Conservation (phyloP, 1,140 invertebrate species). For the Pseudobourletiella spinata region DNA sequence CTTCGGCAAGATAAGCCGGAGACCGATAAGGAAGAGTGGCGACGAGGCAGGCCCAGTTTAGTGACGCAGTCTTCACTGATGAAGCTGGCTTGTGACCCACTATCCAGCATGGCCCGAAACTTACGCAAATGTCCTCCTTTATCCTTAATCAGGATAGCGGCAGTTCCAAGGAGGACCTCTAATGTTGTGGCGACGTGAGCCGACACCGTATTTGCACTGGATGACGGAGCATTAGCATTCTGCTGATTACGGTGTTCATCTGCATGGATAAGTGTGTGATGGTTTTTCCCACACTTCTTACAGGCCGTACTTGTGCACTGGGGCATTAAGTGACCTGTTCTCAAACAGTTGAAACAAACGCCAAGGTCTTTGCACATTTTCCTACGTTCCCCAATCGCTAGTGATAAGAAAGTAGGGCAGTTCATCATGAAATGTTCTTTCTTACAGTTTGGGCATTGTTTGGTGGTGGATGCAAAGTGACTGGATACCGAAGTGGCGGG, state of each 20-base stretch:
- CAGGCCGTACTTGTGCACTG: not conserved
- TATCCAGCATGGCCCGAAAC: not conserved
- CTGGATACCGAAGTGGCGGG: not conserved
- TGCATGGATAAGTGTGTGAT: not conserved
- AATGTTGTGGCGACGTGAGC: too few species aligned
- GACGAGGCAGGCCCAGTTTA: not conserved
- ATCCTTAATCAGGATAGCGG: not conserved
- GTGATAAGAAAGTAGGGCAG: not conserved
- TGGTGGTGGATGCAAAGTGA: not conserved
- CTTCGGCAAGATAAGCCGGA: not conserved
- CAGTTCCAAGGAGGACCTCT: not conserved
- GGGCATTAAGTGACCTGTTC: not conserved
- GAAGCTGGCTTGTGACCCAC: not conserved
- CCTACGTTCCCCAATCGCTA: not conserved
- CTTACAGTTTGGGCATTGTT: not conserved
- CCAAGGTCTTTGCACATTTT: not conserved
- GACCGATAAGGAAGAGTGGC: too few species aligned
- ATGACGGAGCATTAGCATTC: not conserved
- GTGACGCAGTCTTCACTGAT: constrained; percentile 3
- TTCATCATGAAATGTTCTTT: constrained; percentile 2
- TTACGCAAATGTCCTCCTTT: not conserved
- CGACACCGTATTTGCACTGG: too few species aligned
- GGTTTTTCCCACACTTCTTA: not conserved
- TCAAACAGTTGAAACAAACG: constrained; percentile 13
- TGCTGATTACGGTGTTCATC: not conserved